Base-by-base conservation (phyloP, 2,797 vertebrate genomes). In the Phalloptychus januarius region DNA sequence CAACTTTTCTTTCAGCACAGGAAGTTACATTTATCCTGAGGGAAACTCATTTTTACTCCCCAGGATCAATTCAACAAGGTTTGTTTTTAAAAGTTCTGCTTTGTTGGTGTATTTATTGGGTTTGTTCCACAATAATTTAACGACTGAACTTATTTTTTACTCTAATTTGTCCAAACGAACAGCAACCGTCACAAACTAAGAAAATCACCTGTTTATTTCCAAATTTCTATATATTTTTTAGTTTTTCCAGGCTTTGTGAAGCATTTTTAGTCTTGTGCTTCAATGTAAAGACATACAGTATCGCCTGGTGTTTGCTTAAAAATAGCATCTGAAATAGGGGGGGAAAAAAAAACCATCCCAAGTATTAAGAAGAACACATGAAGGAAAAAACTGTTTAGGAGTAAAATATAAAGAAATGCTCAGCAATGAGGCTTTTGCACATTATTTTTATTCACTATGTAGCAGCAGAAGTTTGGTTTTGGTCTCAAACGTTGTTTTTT, bases 21-120 rank as follows among this genome's bases (percentile, higher is more conserved):
- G 65, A 82, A 75, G 76, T 52, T 50, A 6, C 23, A 63, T 54
- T 75, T 73, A 15, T 75, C 52, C 67, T 75, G 40, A 44, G 72
- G 54, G 65, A 74, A 74, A 44, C 45, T 42, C 15, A 25, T 75
- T 71, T 50, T 58, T 36, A 7, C n/a, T 52, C 63, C 42, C 28
- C 7, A 33, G 44, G 31, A 40, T 74, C 31, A 70, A 77, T 69
- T 42, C 50, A 28, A 28, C 13, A 44, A 44, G 67, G 38, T 44
- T 65, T 38, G 16, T 23, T 65, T 65, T 23, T 38, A 10, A 65
- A 65, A 38, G 36, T 25, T 36, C 20, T 38, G 33, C 31, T 23
- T 23, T 65, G 63, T 65, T 65, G 5, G 18, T 38, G 20, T 20
- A 11, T 65, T 23, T 38, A 61, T 38, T 38, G 61, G 8, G 11